These are phyloP conservation scores for Stomatorhinus ivindoensis DNA, from an alignment of 2,113 vertebrate genomes.

Conservation along the genomic window DNA sequence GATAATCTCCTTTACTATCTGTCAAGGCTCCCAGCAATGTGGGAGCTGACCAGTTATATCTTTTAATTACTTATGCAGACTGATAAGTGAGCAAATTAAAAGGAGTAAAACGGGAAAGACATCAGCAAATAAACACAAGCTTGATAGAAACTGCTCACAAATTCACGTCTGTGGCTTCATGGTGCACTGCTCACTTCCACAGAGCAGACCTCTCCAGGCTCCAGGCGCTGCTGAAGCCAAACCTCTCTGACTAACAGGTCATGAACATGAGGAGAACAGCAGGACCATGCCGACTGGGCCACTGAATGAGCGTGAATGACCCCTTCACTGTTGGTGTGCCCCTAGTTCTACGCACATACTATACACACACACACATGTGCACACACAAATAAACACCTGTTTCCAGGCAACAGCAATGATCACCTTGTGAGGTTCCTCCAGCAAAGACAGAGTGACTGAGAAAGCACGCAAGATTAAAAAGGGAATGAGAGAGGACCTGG, in stretches of 20 bases:
- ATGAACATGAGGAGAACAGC: not conserved
- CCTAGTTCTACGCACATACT: not conserved
- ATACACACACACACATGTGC: not conserved
- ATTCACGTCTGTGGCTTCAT: not conserved
- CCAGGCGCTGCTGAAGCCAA: not conserved
- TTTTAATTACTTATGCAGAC: not conserved
- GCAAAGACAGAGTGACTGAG: slow-evolving; percentile 6
- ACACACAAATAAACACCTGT: slow-evolving; percentile 47
- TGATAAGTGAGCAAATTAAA: not conserved
- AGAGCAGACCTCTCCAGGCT: not conserved
- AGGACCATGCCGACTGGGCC: not conserved
- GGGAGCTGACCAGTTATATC: not conserved
- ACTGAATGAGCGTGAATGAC: not conserved
- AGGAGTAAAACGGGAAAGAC: not conserved
- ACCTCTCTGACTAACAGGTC: not conserved
- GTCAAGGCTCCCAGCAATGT: not conserved
- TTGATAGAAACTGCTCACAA: not conserved
- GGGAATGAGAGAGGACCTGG: not conserved
- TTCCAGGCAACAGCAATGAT: slow-evolving; percentile 61
- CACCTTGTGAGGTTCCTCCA: slow-evolving; percentile 32
- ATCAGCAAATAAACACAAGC: not conserved
- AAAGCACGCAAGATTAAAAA: not conserved
- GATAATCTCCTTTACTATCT: not conserved
- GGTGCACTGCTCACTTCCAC: not conserved
- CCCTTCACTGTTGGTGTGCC: slow-evolving; percentile 19